Base-by-base conservation (phyloP, 2,888 invertebrate genomes). In the Drosophila formosana region DNA sequence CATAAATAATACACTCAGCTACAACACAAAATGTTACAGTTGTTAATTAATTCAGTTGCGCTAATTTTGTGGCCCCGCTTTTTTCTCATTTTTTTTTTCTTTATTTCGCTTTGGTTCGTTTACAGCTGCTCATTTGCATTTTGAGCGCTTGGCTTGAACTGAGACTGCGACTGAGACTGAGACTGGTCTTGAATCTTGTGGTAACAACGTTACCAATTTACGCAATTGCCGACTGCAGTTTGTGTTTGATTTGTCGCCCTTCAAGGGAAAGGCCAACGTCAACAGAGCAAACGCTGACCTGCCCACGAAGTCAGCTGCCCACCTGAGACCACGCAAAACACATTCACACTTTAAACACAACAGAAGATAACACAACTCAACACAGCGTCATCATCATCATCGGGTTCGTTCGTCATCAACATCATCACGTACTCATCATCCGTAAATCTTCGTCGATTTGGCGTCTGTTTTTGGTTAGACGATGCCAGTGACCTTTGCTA, bases 21-120 rank as follows among this genome's bases (percentile, higher is more conserved):
- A 41, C 39, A 41, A 18, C 39, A 67, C 34, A 74, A 86, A 85
- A 75, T 79, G 84, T 69, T 83, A 73, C 75, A 82, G 70, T 82
- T 85, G 79, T 72, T 85, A 85, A 85, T 85, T 81, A 83, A 85
- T 82, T 88, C 83, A 82, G 88, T 88, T 85, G 80, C 88, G 75
- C 80, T 83, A 85, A 88, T 88, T 80, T 82, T 61, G 72, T 37
- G 66, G 77, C 41, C 65, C 74, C 61, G 69, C 45, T 71, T 85
- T 62, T 62, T 58, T 52, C 26, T 18, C 28, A n/a, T n/a, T 67
- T 47, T 64, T 13, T 45, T 46, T 52, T 50, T 37, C 30, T 30
- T 56, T 43, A 18, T 46, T 63, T 51, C 39, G 58, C 51, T 72
- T 50, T 55, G 55, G 47, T 30, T 11, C 28, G 62, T 61, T 80